Evolutionary conservation across 2,888 invertebrate species (phyloP).

Genomic region (Lasioglossum pauxillum): DNA sequence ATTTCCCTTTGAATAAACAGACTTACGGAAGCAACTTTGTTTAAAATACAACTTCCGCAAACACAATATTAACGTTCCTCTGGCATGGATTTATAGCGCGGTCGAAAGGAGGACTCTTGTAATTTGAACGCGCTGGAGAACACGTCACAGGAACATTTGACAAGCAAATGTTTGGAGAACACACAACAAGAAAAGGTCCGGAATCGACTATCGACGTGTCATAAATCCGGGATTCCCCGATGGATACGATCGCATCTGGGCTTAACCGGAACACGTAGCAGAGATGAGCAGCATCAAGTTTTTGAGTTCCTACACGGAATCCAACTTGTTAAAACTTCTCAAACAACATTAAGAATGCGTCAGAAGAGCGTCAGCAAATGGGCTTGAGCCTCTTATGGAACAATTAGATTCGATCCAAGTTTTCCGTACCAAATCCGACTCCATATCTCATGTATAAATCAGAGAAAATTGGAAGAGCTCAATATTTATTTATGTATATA

Average conservation of each 20-base stretch:
- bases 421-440: neutral
- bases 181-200: neutral
- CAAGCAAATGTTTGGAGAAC: conserved; percentile 4
- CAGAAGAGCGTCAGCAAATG: neutral
- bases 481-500: neutral
- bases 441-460: neutral
- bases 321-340: neutral
- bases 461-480: neutral
- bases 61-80: neutral
- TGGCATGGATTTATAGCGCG: neutral
- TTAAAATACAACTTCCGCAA: neutral
- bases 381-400: neutral
- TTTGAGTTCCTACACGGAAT: neutral
- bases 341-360: neutral
- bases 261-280: neutral
- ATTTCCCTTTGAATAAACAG: neutral
- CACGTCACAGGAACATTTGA: neutral
- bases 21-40: neutral
- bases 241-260: neutral
- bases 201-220: neutral
- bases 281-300: neutral
- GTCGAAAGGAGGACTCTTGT: neutral
- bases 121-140: neutral
- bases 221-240: neutral
- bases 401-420: neutral